A percentile compares a stretch with the other conserved stretches of the same genome.
Evolutionary conservation across 2,113 vertebrate genomes (phyloP).

Genomic region (Cyanocitta stelleri): DNA sequence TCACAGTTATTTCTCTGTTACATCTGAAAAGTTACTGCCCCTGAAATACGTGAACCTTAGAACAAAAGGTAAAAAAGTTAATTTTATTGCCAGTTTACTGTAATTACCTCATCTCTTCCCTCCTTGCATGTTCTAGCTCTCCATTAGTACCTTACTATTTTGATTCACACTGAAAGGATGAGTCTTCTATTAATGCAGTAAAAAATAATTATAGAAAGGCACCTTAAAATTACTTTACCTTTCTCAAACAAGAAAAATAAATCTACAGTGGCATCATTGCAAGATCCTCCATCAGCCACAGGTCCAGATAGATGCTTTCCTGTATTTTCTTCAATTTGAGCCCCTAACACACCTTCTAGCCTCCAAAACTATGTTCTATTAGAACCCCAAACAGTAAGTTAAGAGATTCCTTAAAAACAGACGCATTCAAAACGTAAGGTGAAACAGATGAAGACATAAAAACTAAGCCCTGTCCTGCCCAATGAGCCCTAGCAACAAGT

Average conservation of each 20-base stretch:
- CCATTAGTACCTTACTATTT: not conserved
- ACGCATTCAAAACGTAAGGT: not conserved
- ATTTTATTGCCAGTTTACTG: not conserved
- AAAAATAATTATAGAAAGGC: not conserved
- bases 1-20: not conserved
- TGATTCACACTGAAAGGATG: not conserved
- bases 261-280: accelerated
- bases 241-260: not conserved
- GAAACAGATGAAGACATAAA: not conserved
- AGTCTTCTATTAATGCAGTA: not conserved
- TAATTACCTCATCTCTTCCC: not conserved
- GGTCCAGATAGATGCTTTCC: not conserved
- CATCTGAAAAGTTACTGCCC: not conserved
- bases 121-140: not conserved
- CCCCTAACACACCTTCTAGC: not conserved
- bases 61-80: not conserved
- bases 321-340: not conserved
- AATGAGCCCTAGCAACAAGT: not conserved
- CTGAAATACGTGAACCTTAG: not conserved
- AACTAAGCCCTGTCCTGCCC: not conserved
- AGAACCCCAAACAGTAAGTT: not conserved
- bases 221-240: not conserved
- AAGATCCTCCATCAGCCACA: not conserved
- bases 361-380: not conserved
- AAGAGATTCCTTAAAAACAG: not conserved